Conservation (phyloP, 1,140 invertebrate species). For the Danaus melanippus region DNA sequence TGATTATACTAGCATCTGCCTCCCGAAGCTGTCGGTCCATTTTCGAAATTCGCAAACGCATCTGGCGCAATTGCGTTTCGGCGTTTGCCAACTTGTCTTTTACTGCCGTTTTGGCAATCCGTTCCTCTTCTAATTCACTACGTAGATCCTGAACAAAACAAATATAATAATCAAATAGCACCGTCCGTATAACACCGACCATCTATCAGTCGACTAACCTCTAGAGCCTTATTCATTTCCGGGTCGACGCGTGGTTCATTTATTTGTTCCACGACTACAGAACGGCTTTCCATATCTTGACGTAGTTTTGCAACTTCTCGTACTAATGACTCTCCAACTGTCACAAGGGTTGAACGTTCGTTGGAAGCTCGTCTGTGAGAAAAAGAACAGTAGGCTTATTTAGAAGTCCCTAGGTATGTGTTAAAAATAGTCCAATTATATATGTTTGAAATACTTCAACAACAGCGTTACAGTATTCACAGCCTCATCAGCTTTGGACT, state of each 20-base stretch:
- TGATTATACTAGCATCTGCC: slow-evolving; percentile 54
- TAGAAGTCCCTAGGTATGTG: background rate
- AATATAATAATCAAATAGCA: background rate
- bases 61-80: slow-evolving; percentile 43
- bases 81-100: slow-evolving; percentile 52
- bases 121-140: slow-evolving; percentile 50
- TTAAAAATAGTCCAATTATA: too few species aligned
- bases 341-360: slow-evolving; percentile 42
- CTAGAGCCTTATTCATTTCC: slow-evolving; percentile 31
- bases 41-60: slow-evolving; percentile 43
- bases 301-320: slow-evolving; percentile 46
- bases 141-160: slow-evolving; percentile 31
- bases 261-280: slow-evolving; percentile 25
- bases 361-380: slow-evolving; percentile 36
- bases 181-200: too few species aligned
- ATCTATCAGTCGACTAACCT: slow-evolving; percentile 24
- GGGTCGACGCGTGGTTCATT: slow-evolving; percentile 24
- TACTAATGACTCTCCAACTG: slow-evolving; percentile 52
- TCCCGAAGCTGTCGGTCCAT: slow-evolving; percentile 59
- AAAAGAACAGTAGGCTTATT: background rate
- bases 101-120: slow-evolving; percentile 23
- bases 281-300: slow-evolving; percentile 36
- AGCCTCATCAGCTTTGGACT: slow-evolving; percentile 37
- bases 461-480: slow-evolving; percentile 42
- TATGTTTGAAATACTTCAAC: slow-evolving; percentile 34